Conservation (phyloP, 2,888 invertebrate species). For the Schrankia costaestrigalis region DNA sequence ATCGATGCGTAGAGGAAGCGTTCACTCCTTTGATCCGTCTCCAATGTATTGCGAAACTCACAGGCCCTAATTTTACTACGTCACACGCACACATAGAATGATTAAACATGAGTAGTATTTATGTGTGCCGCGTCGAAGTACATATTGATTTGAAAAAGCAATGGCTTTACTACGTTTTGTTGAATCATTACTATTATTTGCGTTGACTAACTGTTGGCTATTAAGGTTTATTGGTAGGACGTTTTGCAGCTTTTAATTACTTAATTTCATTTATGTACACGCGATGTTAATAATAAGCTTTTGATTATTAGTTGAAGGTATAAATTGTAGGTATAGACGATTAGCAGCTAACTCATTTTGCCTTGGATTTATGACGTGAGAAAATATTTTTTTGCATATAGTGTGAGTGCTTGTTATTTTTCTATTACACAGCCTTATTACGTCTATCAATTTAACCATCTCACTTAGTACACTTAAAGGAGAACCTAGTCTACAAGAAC, state of each 20-base stretch:
- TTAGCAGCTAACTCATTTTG: too few species aligned
- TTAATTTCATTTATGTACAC: conserved; percentile 2
- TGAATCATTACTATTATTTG: conserved; percentile 4
- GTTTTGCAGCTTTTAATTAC: conserved; percentile 3
- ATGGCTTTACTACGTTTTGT: conserved; percentile 4
- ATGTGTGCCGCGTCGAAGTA: background rate
- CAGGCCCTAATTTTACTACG: conserved; percentile 7
- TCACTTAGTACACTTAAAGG: too few species aligned
- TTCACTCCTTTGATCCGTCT: conserved; percentile 20
- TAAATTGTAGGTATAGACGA: too few species aligned
- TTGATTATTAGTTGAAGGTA: too few species aligned
- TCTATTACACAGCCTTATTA: too few species aligned
- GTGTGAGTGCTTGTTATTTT: too few species aligned
- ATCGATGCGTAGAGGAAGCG: conserved; percentile 11
- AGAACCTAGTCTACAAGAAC: too few species aligned
- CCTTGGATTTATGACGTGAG: too few species aligned
- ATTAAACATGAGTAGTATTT: background rate
- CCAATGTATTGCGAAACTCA: conserved; percentile 11
- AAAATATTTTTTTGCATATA: too few species aligned
- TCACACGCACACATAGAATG: conserved; percentile 9
- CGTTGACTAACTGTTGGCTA: conserved; percentile 3
- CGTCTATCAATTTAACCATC: too few species aligned
- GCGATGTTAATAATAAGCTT: conserved; percentile 7
- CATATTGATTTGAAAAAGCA: conserved; percentile 3
- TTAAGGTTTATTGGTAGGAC: conserved; percentile 2